A percentile compares a stretch with the other conserved stretches of the same genome.
phyloP scores from a whole-genome alignment of 2,888 invertebrate species.

The Drosophila tripunctata region DNA sequence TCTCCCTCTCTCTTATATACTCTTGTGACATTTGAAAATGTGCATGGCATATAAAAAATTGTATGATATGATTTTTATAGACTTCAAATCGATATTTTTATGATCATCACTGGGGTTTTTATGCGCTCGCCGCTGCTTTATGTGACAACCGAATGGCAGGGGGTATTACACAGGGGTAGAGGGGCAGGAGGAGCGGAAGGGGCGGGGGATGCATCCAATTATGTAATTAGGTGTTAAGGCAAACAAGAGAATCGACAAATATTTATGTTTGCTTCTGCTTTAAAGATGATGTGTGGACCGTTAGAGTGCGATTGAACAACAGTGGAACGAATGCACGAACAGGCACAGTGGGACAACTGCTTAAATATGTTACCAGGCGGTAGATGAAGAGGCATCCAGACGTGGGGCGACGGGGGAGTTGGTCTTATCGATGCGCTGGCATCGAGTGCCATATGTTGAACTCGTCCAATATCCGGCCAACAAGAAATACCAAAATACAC shows the following conservation, averaged over 20 bases:
- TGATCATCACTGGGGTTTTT: conserved; percentile 71
- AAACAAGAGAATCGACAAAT: conserved; percentile 49
- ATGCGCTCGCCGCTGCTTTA: conserved; percentile 69
- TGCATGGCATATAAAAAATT: conserved; percentile 71
- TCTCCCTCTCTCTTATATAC: background rate
- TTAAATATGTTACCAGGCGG: background rate
- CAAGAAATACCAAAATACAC: background rate
- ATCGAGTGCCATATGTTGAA: conserved; percentile 57
- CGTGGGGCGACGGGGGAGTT: background rate
- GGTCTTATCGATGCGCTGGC: conserved; percentile 54
- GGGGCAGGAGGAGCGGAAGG: background rate
- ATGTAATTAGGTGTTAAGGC: conserved; percentile 75
- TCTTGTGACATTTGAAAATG: conserved; percentile 45
- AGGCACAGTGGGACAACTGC: background rate
- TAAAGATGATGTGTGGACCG: conserved; percentile 10
- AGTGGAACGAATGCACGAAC: background rate
- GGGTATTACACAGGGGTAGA: background rate
- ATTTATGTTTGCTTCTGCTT: conserved; percentile 20
- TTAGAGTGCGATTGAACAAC: conserved; percentile 18
- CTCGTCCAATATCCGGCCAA: conserved; percentile 63
- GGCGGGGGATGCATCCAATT: conserved; percentile 42
- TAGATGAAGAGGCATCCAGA: background rate
- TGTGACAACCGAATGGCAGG: conserved; percentile 62
- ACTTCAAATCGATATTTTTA: conserved; percentile 80
- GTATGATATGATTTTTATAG: conserved; percentile 77